These are phyloP conservation scores for Pelobates cultripes DNA, from an alignment of 2,797 vertebrate genomes.

Conservation along the genomic window DNA sequence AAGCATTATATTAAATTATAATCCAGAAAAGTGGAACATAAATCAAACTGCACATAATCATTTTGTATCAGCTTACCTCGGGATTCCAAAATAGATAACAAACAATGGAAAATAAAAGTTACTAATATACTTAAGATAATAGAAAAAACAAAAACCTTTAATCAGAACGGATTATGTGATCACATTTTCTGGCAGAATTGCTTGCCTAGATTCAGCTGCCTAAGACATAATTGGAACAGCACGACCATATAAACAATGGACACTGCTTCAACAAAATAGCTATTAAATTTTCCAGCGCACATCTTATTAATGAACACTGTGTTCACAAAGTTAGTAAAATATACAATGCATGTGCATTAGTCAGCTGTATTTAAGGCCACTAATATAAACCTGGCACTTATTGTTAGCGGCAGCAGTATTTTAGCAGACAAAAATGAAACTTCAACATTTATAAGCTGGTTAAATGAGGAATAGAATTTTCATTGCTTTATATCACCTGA, in stretches of 20 bases:
- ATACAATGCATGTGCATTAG: constrained; percentile 29
- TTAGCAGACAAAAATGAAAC: constrained; percentile 29
- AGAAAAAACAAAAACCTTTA: constrained; percentile 16
- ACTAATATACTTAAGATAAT: constrained; percentile 24
- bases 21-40: too few relatives aligned
- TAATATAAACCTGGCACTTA: constrained; percentile 27
- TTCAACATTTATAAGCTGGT: constrained; percentile 36
- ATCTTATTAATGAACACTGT: constrained; percentile 41
- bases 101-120: constrained; percentile 3
- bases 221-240: constrained; percentile 29
- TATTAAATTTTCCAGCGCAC: constrained; percentile 33
- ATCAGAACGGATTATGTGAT: constrained; percentile 36
- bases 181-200: constrained; percentile 18
- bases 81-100: neutral
- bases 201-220: constrained; percentile 33
- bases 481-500: constrained; percentile 49
- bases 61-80: too few relatives aligned
- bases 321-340: constrained; percentile 39
- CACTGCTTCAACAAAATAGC: constrained; percentile 27
- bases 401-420: constrained; percentile 44
- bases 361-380: constrained; percentile 34
- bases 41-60: too few relatives aligned
- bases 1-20: too few relatives aligned
- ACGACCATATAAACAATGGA: constrained; percentile 32
- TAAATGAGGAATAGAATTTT: constrained; percentile 40